Conservation (phyloP, 2,797 vertebrate species). For the Acipenser ruthenus region DNA sequence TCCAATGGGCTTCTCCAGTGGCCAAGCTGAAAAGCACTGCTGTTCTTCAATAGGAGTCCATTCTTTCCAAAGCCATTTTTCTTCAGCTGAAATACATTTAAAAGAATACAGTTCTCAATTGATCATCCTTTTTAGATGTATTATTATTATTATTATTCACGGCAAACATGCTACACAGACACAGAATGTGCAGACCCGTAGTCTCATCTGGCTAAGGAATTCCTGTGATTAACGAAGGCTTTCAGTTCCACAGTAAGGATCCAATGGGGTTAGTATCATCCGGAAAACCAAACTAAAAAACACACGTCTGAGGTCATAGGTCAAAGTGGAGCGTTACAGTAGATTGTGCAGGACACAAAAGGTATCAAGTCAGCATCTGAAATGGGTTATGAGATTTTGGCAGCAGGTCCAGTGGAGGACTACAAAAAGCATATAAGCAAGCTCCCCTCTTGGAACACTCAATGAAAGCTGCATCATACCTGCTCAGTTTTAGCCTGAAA, state of each 20-base stretch:
- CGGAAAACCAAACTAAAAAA: too few relatives aligned
- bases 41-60: constrained; percentile 76
- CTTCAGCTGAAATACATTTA: constrained; percentile 67
- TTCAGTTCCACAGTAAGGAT: not conserved
- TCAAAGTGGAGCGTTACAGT: too few relatives aligned
- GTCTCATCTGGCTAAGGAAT: not conserved
- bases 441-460: not conserved
- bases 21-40: constrained; percentile 79
- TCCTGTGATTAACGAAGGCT: not conserved
- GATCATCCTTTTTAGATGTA: not conserved
- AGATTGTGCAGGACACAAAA: not conserved
- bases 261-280: too few relatives aligned
- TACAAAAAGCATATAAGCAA: not conserved
- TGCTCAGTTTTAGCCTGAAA: constrained; percentile 96
- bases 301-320: too few relatives aligned
- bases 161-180: not conserved
- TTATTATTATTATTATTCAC: not conserved
- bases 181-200: not conserved
- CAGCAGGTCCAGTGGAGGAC: too few relatives aligned
- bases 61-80: constrained; percentile 87
- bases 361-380: too few relatives aligned
- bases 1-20: constrained; percentile 90
- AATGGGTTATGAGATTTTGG: too few relatives aligned
- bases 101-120: constrained; percentile 14
- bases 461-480: constrained; percentile 49